Evolutionary conservation across 2,113 vertebrate species (phyloP).

Genomic region (Rutilus rutilus): DNA sequence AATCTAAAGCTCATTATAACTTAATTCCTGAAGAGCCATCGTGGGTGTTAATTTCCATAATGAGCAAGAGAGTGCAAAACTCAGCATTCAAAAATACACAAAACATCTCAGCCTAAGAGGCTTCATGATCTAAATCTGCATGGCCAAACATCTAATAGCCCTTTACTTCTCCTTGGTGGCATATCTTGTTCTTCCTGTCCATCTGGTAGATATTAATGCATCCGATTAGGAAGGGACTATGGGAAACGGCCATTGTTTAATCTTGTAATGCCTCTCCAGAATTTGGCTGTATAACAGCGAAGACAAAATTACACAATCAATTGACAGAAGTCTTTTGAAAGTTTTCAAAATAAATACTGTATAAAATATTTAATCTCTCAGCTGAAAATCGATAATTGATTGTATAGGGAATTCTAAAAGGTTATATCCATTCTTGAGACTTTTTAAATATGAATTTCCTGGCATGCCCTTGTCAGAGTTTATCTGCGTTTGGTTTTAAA

Average conservation of each 20-base stretch:
- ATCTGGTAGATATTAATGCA: conserved; percentile 31
- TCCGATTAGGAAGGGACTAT: conserved; percentile 35
- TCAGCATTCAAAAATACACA: background rate
- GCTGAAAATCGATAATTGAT: background rate
- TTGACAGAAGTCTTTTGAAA: background rate
- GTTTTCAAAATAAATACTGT: background rate
- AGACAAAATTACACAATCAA: background rate
- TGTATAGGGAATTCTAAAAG: background rate
- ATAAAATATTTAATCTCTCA: background rate
- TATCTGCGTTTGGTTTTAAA: too few species aligned
- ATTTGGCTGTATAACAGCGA: background rate
- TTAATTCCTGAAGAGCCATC: background rate
- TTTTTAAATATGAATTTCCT: background rate
- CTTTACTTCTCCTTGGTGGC: conserved; percentile 19
- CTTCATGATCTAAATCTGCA: background rate
- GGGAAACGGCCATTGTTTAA: conserved; percentile 39
- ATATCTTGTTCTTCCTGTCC: conserved; percentile 15
- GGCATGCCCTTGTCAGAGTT: background rate
- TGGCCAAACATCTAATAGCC: background rate
- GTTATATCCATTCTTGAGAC: background rate
- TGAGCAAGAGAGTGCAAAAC: background rate
- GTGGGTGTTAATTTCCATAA: background rate
- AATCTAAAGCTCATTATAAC: background rate
- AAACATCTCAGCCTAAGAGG: background rate
- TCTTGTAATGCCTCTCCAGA: conserved; percentile 39